These are phyloP conservation scores for Melitaea cinxia DNA, from an alignment of 1,140 invertebrate genomes.

Conservation along the genomic window DNA sequence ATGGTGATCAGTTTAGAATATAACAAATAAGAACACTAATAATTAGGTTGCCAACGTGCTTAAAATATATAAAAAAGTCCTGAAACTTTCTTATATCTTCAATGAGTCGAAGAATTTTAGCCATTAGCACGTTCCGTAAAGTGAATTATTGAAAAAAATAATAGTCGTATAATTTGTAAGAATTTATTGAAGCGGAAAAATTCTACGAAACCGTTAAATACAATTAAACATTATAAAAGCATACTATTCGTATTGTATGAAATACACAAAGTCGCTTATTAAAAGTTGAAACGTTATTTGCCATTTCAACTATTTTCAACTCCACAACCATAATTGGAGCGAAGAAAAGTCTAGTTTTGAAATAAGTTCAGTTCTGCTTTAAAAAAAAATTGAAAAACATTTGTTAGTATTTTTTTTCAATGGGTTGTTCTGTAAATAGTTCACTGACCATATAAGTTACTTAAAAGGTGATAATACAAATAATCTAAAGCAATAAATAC, in stretches of 20 bases:
- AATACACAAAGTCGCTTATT: slow-evolving; percentile 23
- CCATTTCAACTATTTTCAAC: slow-evolving; percentile 32
- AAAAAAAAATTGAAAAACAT: background rate
- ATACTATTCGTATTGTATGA: slow-evolving; percentile 17
- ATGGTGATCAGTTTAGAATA: too few species aligned
- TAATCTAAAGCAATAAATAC: too few species aligned
- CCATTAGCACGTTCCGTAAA: background rate
- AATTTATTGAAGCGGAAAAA: background rate
- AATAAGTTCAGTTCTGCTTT: slow-evolving; percentile 8
- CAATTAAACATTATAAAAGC: background rate
- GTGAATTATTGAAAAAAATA: background rate
- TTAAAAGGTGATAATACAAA: too few species aligned
- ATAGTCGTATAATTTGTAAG: background rate
- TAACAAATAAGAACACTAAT: background rate
- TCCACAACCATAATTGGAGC: slow-evolving; percentile 26
- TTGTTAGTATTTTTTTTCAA: too few species aligned
- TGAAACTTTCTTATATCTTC: background rate
- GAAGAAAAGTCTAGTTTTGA: slow-evolving; percentile 17
- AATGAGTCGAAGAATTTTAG: background rate
- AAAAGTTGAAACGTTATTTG: slow-evolving; percentile 29
- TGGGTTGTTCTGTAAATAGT: too few species aligned
- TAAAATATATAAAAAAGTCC: background rate
- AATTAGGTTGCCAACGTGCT: background rate
- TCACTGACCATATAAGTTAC: too few species aligned
- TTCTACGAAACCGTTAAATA: background rate